A percentile compares a stretch with the other conserved stretches of the same genome.
Conservation (phyloP, 2,797 vertebrate species). For the Catamblyrhynchus diadema region DNA sequence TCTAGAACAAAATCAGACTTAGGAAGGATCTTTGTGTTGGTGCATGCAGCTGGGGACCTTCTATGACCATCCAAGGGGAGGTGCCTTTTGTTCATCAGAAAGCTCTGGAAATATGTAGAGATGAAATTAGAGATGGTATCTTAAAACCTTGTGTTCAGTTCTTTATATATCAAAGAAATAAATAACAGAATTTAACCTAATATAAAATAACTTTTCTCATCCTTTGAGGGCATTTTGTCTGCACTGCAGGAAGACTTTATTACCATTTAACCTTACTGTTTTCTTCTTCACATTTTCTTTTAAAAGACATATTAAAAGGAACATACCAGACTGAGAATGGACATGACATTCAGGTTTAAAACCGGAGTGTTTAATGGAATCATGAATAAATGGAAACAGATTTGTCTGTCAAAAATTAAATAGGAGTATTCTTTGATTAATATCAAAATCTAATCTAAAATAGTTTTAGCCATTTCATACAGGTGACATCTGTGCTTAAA, state of each 20-base stretch:
- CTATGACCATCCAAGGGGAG: not conserved
- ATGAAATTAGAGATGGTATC: not conserved
- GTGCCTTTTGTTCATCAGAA: not conserved
- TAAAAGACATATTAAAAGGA: slow-evolving; percentile 47
- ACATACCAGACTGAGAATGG: slow-evolving; percentile 12
- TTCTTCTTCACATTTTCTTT: not conserved
- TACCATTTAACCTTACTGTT: slow-evolving; percentile 1
- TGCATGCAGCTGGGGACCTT: not conserved
- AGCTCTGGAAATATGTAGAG: not conserved
- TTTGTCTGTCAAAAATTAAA: slow-evolving; percentile 77
- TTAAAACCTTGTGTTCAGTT: not conserved
- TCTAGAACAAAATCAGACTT: not conserved
- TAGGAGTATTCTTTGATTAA: slow-evolving; percentile 75
- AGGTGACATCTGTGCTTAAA: slow-evolving; percentile 83
- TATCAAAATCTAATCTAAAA: slow-evolving; percentile 76
- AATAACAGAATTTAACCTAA: not conserved
- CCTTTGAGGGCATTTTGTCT: not conserved
- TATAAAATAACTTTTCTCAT: not conserved
- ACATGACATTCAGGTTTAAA: slow-evolving; percentile 64
- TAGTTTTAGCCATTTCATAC: slow-evolving; percentile 75
- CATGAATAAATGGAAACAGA: slow-evolving; percentile 74
- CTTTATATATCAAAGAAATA: not conserved
- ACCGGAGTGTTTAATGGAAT: slow-evolving; percentile 72
- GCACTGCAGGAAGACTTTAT: not conserved
- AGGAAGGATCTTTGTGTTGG: not conserved